These are phyloP conservation scores for Thinocorus orbignyianus DNA, from an alignment of 2,113 vertebrate species.

Conservation along the genomic window DNA sequence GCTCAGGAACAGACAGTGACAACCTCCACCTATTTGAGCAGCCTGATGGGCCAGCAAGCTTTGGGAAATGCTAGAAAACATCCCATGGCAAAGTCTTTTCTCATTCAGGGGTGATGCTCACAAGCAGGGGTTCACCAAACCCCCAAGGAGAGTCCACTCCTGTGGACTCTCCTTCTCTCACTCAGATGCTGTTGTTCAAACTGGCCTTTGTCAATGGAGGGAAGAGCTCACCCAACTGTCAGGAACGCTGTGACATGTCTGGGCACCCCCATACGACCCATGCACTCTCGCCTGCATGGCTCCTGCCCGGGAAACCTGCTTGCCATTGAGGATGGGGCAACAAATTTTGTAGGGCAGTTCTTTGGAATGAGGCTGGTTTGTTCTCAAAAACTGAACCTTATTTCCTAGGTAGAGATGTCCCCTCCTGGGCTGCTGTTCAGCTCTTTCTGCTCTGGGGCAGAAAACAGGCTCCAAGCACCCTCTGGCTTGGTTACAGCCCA, in stretches of 20 bases:
- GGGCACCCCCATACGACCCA: neutral
- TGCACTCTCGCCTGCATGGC: neutral
- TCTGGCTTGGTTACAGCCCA: neutral
- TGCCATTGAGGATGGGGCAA: neutral
- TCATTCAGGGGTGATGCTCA: neutral
- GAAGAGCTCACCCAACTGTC: neutral
- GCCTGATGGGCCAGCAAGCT: neutral
- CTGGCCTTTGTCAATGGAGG: neutral
- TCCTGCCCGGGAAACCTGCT: neutral
- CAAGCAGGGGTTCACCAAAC: neutral
- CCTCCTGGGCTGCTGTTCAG: neutral
- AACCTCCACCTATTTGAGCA: neutral
- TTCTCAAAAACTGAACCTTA: neutral
- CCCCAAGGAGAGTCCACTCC: neutral
- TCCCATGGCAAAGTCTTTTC: neutral
- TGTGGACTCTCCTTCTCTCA: neutral
- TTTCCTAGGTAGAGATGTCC: neutral
- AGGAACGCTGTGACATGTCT: neutral
- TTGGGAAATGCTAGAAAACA: neutral
- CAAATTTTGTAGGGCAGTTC: neutral
- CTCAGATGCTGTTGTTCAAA: neutral
- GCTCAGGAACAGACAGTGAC: neutral
- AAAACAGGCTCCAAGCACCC: neutral
- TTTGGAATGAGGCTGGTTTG: neutral
- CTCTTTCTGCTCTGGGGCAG: too few relatives aligned